Evolutionary conservation across 2,113 vertebrate genomes (phyloP).

Genomic region (Nicator chloris): DNA sequence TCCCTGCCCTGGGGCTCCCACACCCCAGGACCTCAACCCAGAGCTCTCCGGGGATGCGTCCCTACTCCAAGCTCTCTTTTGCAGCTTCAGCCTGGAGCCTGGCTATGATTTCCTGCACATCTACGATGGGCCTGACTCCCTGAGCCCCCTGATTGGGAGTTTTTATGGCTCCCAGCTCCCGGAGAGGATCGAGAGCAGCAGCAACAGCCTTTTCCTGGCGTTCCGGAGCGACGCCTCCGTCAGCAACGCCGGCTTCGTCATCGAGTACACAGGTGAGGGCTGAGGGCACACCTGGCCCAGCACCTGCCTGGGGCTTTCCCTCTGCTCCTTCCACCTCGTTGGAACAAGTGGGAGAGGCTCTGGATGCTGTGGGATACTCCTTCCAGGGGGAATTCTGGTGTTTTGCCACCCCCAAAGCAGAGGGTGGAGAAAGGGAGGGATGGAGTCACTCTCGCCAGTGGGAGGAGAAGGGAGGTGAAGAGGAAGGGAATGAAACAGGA

Average conservation of each 20-base stretch:
- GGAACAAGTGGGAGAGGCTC: background rate
- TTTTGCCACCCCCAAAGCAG: background rate
- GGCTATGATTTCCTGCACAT: conserved; percentile 98
- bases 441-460: accelerated
- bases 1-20: background rate
- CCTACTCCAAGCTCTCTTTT: background rate
- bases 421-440: background rate
- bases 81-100: conserved; percentile 94
- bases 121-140: conserved; percentile 92
- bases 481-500: background rate
- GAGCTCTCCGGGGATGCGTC: accelerated
- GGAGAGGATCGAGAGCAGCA: conserved; percentile 92
- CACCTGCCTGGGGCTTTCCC: background rate
- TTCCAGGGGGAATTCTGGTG: no score
- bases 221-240: conserved; percentile 95
- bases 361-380: accelerated
- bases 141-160: conserved; percentile 92
- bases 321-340: accelerated
- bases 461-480: no score
- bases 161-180: conserved; percentile 93
- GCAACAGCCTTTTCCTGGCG: conserved; percentile 93
- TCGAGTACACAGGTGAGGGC: conserved; percentile 89
- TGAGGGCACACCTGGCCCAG: background rate
- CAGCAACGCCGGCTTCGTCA: conserved; percentile 92
- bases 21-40: accelerated